Evolutionary conservation across 2,797 vertebrate genomes (phyloP).

Genomic region (Gobionotothen gibberifrons): DNA sequence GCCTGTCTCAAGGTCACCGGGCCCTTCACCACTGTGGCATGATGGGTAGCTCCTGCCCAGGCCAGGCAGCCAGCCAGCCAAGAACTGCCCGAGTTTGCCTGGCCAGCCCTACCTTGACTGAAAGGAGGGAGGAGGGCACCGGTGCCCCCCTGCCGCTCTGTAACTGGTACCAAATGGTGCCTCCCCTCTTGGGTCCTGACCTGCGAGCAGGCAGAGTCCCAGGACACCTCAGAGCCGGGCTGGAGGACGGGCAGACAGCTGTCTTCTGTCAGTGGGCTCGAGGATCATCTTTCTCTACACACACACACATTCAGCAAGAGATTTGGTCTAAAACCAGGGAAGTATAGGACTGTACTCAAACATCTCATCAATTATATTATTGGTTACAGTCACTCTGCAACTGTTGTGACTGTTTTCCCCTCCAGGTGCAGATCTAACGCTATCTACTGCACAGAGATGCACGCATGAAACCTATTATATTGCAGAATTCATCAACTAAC

Average conservation of each 20-base stretch:
- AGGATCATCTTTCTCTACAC: constrained; percentile 52
- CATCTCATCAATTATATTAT: background rate
- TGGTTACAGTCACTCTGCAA: background rate
- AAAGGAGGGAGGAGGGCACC: constrained; percentile 44
- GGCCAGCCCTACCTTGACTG: constrained; percentile 64
- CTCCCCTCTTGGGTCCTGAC: constrained; percentile 81
- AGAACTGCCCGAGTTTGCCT: constrained; percentile 46
- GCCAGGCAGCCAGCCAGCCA: constrained; percentile 56
- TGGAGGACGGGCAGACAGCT: constrained; percentile 84
- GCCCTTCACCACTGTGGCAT: constrained; percentile 78
- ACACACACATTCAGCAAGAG: constrained; percentile 24
- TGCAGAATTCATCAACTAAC: background rate
- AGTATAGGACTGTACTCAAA: background rate
- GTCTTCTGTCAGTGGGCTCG: constrained; percentile 82
- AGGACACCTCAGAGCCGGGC: constrained; percentile 76
- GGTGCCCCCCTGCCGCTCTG: constrained; percentile 73
- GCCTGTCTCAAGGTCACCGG: constrained; percentile 80
- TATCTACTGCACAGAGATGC: background rate
- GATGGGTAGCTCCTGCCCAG: constrained; percentile 71
- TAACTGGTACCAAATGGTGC: constrained; percentile 87
- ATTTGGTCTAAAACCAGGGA: constrained; percentile 10
- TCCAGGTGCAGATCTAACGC: background rate
- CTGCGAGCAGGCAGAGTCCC: constrained; percentile 77
- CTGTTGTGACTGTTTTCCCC: background rate
- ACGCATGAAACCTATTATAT: background rate